phyloP scores from a whole-genome alignment of 2,797 vertebrate species.

The Lophotriccus pileatus region DNA sequence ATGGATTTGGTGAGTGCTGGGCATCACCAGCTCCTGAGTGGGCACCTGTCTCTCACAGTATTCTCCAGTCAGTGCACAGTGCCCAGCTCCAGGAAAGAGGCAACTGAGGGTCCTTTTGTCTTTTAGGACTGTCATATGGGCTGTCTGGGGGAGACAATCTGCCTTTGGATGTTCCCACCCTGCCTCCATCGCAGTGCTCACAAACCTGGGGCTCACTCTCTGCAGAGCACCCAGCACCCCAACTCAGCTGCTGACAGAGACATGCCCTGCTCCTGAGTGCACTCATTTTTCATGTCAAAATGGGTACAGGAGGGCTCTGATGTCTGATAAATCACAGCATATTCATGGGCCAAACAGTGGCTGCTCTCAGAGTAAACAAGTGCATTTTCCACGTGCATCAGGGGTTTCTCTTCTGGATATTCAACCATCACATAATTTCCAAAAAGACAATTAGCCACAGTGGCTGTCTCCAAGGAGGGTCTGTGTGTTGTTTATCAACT shows the following conservation, averaged over 20 bases:
- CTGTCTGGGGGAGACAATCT: neutral
- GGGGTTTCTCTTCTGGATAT: neutral
- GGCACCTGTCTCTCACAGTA: neutral
- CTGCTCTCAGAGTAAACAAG: neutral
- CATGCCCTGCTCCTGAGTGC: neutral
- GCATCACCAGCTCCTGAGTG: neutral
- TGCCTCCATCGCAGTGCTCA: rapidly evolving
- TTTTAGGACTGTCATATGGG: neutral
- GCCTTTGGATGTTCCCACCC: neutral
- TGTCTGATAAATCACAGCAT: neutral
- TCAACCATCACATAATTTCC: neutral
- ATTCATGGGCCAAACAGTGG: neutral
- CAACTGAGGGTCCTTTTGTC: neutral
- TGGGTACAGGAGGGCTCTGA: rapidly evolving
- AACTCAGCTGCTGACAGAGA: neutral
- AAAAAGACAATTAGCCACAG: neutral
- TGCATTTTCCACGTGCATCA: neutral
- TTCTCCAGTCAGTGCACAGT: neutral
- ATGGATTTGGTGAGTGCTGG: rapidly evolving
- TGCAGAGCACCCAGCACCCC: neutral
- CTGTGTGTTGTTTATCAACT: neutral
- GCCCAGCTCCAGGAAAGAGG: neutral
- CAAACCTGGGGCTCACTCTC: rapidly evolving
- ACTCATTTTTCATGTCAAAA: neutral
- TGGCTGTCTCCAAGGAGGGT: neutral